Evolutionary conservation across 2,113 vertebrate species (phyloP), one percentile per base, ranked within the genome.

Genomic region (Thinocorus orbignyianus): DNA sequence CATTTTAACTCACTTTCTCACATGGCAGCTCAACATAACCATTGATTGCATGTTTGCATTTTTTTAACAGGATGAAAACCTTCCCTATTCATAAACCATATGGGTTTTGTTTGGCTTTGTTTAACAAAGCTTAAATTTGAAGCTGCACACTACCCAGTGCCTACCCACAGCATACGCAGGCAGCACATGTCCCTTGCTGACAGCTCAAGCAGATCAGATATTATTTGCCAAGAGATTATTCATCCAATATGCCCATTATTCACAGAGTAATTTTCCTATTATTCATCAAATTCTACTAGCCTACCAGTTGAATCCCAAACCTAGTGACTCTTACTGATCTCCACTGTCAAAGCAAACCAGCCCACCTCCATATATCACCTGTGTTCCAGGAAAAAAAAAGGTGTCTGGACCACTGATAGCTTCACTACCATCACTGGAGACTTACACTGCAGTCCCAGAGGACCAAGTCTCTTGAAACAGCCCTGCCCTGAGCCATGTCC

Each of bases 201-300:
- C 81, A 94, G 78, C 81, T 92, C 93, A 30, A 49, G 85, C 90
- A 86, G 62, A 82, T 90, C 93, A 92, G 64, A 42, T 84, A 58
- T 86, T 90, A 70, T 96, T 92, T 96, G 90, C 95, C 62, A 93
- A 83, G 79, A 74, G 85, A 92, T 93, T 95, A 94, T 97, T 92
- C 94, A 94, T 83, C 92, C 93, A 93, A 81, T 17, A 25, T 55
- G 68, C n/a, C 60, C 16, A 2, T 86, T 88, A 83, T 81, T 85
- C 90, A 83, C 6, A 31, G 64, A 81, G 51, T 8, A 17, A 78
- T 94, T 83, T 86, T 30, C 79, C 60, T 71, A 41, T 95, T 82
- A 64, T 88, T 90, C 79, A 48, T 83, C 71, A 54, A 60, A 35
- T 60, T 74, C 82, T 73, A 49, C 58, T 25, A 9, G 18, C 65